phyloP scores from a whole-genome alignment of 2,113 vertebrate genomes.

The Ariopsis seemanni region DNA sequence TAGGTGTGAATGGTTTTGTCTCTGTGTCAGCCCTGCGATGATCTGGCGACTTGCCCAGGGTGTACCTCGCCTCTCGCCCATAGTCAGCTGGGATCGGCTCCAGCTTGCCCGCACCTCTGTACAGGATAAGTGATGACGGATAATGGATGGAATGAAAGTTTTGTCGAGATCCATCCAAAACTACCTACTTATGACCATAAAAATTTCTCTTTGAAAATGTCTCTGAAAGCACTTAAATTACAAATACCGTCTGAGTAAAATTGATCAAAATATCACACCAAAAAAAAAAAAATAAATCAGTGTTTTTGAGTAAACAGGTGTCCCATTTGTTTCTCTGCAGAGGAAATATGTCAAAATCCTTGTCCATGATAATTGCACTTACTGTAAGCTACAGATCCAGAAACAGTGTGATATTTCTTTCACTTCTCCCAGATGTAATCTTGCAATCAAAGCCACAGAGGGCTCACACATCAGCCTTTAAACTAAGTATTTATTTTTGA shows the following conservation, averaged over 20 bases:
- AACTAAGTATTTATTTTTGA: conserved; percentile 19
- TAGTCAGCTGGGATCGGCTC: no score
- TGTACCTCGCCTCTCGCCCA: no score
- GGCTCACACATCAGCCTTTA: conserved; percentile 15
- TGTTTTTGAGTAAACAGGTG: not conserved
- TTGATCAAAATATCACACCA: not conserved
- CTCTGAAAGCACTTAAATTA: not conserved
- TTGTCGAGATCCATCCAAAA: no score
- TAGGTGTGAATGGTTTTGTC: no score
- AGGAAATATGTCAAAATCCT: not conserved
- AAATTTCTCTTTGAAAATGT: not conserved
- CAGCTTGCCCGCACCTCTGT: no score
- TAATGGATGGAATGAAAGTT: no score
- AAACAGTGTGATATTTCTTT: conserved; percentile 38
- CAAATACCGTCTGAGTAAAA: not conserved
- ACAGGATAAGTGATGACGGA: no score
- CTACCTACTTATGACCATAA: not conserved
- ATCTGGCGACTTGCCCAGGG: no score
- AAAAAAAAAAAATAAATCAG: not conserved
- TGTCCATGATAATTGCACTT: not conserved
- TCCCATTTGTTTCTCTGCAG: not conserved
- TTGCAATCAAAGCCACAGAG: not conserved
- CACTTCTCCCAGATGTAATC: conserved; percentile 26
- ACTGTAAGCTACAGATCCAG: not conserved
- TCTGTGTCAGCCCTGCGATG: no score